Base-by-base conservation (phyloP, 2,888 invertebrate species). In the Orthosia gothica region DNA sequence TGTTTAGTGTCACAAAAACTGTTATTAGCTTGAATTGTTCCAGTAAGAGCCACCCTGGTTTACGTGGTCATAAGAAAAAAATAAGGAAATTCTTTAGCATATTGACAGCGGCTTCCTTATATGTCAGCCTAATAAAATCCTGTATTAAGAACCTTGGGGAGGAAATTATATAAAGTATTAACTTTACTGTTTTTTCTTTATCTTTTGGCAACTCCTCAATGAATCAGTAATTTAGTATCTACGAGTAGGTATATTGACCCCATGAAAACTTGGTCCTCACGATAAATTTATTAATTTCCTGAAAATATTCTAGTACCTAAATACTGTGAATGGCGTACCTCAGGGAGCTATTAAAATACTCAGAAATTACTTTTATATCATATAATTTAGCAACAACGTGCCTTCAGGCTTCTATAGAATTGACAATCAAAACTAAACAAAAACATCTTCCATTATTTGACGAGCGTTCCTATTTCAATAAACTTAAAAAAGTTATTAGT, bases 1-100 rank as follows among this genome's bases (percentile, higher is more conserved):
- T 96, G 96, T 95, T 95, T 96, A 95, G 95, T 96, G 96, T 96
- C 96, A 95, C 95, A 95, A 96, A 95, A 96, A 96, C 95, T 95
- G 95, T 96, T 96, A 96, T 96, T 96, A 96, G 96, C 93, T 91
- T 94, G 94, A 95, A 94, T 94, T 95, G 95, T 94, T 93, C 91
- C 90, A 89, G 89, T 91, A 91, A 92, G 89, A 86, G 90, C 88
- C 89, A 87, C 85, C 82, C 84, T 74, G 76, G 74, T 79, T 82
- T 87, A 87, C 88, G 83, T 85, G 89, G 87, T 88, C 85, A 89
- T 87, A 84, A 81, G 78, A 82, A 75, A 85, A 87, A 84, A 85
- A 84, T 85, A 79, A 86, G 69, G 74, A 84, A 88, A 84, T 87
- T 83, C 76, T 79, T 86, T 83, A 81, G 72, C 80, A 79, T 88